Percentiles rank a stretch among this genome's conserved stretches.
phyloP scores from a whole-genome alignment of 2,113 vertebrate genomes.

The Hippocampus guttulatus region DNA sequence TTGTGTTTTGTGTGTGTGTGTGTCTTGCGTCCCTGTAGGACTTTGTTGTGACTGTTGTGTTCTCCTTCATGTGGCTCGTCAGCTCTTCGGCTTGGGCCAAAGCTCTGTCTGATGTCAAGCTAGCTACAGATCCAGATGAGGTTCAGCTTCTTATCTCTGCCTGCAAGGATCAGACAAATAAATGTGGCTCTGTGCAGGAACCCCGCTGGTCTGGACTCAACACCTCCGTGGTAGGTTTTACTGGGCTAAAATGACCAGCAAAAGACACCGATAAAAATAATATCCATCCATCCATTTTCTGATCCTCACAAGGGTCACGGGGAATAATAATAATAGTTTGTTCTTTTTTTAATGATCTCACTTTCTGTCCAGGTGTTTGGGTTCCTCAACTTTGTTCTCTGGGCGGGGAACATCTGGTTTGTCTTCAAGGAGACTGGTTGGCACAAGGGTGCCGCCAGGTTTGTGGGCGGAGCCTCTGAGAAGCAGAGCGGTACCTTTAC shows the following conservation, averaged over 20 bases:
- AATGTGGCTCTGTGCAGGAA: conserved; percentile 81
- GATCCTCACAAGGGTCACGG: no score
- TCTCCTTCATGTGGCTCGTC: conserved; percentile 98
- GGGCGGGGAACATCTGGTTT: conserved; percentile 99
- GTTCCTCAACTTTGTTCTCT: conserved; percentile 96
- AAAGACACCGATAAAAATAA: not conserved
- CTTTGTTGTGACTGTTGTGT: conserved; percentile 94
- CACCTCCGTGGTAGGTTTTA: conserved; percentile 86
- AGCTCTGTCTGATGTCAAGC: conserved; percentile 92
- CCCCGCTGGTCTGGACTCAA: conserved; percentile 95
- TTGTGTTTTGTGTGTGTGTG: not conserved
- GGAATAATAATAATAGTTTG: no score
- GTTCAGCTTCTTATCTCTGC: conserved; percentile 87
- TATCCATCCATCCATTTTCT: no score
- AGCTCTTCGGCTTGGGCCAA: conserved; percentile 97
- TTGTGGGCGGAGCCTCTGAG: conserved; percentile 75
- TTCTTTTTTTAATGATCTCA: not conserved
- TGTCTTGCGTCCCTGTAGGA: conserved; percentile 73
- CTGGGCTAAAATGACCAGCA: not conserved
- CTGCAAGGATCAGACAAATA: conserved; percentile 87
- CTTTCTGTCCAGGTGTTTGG: conserved; percentile 82
- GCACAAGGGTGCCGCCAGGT: conserved; percentile 84
- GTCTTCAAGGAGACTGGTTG: conserved; percentile 98
- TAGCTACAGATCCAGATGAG: conserved; percentile 88
- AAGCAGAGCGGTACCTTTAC: conserved; percentile 82